A percentile compares a stretch with the other conserved stretches of the same genome.
Evolutionary conservation across 2,113 vertebrate genomes (phyloP).

Genomic region (Gobio gobio): DNA sequence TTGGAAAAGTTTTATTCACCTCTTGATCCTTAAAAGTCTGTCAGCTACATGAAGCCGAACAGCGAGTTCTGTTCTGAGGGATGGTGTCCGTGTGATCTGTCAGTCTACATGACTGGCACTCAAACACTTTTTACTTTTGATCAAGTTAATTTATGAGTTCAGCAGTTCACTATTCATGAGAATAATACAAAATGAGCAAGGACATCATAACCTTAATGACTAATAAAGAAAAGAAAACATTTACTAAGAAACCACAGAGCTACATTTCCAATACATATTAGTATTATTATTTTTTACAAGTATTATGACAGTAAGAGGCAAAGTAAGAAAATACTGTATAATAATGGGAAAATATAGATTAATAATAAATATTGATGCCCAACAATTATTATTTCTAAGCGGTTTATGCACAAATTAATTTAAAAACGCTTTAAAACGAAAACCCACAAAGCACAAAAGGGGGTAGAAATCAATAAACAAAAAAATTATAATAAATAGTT

Average conservation of each 20-base stretch:
- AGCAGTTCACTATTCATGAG: neutral
- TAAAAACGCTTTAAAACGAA: neutral
- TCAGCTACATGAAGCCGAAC: neutral
- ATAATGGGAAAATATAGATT: too few relatives aligned
- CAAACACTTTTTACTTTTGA: neutral
- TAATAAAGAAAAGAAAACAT: neutral
- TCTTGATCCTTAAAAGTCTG: constrained; percentile 15
- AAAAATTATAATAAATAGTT: neutral
- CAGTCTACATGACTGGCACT: neutral
- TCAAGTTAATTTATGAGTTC: neutral
- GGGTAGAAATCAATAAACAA: neutral
- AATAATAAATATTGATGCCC: too few relatives aligned
- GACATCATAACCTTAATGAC: neutral
- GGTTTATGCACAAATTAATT: too few relatives aligned
- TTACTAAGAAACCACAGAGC: neutral
- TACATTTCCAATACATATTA: neutral
- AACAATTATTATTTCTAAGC: too few relatives aligned
- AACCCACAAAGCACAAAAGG: neutral
- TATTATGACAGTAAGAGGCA: neutral
- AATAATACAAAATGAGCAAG: neutral
- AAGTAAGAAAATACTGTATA: too few relatives aligned
- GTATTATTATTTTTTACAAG: neutral
- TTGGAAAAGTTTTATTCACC: neutral
- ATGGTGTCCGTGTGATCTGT: neutral
- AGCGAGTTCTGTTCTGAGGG: neutral